Base-by-base conservation (phyloP, 2,888 invertebrate species). In the Rhyacophila evoluta region DNA sequence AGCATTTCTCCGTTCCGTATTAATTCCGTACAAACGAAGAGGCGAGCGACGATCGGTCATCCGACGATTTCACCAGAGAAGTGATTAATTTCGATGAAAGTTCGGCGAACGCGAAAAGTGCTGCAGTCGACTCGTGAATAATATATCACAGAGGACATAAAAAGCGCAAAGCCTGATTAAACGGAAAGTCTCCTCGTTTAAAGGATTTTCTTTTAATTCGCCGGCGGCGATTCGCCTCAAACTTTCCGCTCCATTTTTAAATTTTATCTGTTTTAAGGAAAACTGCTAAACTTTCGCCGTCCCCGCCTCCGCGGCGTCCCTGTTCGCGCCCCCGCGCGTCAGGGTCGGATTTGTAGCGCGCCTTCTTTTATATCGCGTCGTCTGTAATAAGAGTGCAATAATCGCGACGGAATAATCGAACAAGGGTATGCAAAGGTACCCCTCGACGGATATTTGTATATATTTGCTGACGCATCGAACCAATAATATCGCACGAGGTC, bases 181-280 rank as follows among this genome's bases (percentile, higher is more conserved):
- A 55, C 19, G 55, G 55, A 55, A 19, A 55, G 55, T 55, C 55
- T 55, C 55, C 55, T 55, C 19, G 19, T 55, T 55, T 55, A 55
- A 19, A 19, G 55, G 55, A 55, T 55, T 55, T 55, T 55, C 55
- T 55, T 55, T 55, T 55, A 55, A 55, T 55, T 55, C 55, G 55
- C 55, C 55, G 55, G 6, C 55, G 77, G 77, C 77, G 72, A 77
- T 72, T 77, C 72, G 77, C 67, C 37, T 36, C 55, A 77, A 76
- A 77, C 41, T 67, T 77, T 77, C 33, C 37, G 55, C 55, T 33
- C 41, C 67, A 41, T 73, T 77, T 77, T 77, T 72, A 77, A 77
- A 77, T 77, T 77, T 77, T 77, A 77, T 77, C 77, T 67, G 77
- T 37, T 77, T 74, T 77, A 55, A 55, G 55, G 55, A 55, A 55